Percentiles rank a stretch among this genome's conserved stretches.
These are phyloP conservation scores for Selenia dentaria DNA, from an alignment of 2,888 invertebrate genomes.

Conservation along the genomic window DNA sequence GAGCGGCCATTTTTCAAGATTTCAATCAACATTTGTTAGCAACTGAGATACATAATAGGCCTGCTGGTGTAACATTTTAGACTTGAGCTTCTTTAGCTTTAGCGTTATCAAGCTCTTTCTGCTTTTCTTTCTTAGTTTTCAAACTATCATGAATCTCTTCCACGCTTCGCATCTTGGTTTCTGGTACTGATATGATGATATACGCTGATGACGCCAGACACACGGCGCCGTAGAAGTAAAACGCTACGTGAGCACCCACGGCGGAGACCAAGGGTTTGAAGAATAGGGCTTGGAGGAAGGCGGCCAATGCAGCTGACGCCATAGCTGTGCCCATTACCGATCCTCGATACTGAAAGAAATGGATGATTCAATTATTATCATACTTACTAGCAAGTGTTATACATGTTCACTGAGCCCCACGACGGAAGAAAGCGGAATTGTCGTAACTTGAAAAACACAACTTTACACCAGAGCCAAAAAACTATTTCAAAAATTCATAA, in stretches of 20 bases:
- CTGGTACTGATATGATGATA: slow-evolving; percentile 55
- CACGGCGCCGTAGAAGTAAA: slow-evolving; percentile 59
- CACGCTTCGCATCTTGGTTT: slow-evolving; percentile 56
- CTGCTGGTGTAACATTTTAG: too few species aligned
- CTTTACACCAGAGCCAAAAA: too few species aligned
- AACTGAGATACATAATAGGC: too few species aligned
- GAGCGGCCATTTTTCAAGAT: too few species aligned
- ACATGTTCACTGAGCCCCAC: too few species aligned
- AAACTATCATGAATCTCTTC: slow-evolving; percentile 62
- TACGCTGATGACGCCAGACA: slow-evolving; percentile 55
- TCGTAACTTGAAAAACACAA: too few species aligned
- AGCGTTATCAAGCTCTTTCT: slow-evolving; percentile 23
- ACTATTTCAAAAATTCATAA: too few species aligned
- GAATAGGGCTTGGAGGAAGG: slow-evolving; percentile 62
- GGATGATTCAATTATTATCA: too few species aligned
- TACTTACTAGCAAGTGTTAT: too few species aligned
- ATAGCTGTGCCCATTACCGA: slow-evolving; percentile 64
- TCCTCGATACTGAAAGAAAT: slow-evolving; percentile 61
- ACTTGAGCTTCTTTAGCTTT: slow-evolving; percentile 17
- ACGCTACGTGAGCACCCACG: slow-evolving; percentile 57
- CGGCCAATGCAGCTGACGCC: slow-evolving; percentile 53
- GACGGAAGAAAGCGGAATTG: too few species aligned
- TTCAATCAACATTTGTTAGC: too few species aligned
- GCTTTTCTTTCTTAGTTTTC: slow-evolving; percentile 58
- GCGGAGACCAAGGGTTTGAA: slow-evolving; percentile 61